Conservation (phyloP, 2,113 vertebrate genomes). For the Pelecanoides urinatrix region DNA sequence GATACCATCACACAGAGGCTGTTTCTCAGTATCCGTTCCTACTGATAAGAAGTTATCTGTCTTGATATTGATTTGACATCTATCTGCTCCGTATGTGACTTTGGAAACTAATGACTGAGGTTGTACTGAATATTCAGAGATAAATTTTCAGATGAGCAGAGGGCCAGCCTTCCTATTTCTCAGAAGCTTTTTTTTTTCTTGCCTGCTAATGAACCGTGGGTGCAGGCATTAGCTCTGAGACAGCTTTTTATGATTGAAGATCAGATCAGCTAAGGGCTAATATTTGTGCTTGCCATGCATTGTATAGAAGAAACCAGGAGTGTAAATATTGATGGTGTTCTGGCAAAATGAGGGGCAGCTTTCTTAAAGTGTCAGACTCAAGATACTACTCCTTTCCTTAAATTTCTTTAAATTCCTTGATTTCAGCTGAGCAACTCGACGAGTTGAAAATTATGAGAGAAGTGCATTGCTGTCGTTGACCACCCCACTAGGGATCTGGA, state of each 20-base stretch:
- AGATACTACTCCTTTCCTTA: not conserved
- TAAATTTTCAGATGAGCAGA: conserved; percentile 59
- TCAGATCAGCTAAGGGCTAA: conserved; percentile 34
- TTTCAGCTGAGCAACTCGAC: not conserved
- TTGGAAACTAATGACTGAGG: conserved; percentile 65
- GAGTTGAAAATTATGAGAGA: not conserved
- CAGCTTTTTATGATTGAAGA: conserved; percentile 36
- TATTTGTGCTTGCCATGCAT: conserved; percentile 31
- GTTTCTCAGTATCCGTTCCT: conserved; percentile 56
- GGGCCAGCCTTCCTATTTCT: conserved; percentile 52
- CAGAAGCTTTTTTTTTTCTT: not conserved
- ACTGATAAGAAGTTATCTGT: conserved; percentile 73
- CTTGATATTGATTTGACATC: conserved; percentile 72
- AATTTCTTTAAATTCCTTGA: not conserved
- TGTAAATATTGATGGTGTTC: not conserved
- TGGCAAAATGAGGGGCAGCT: not conserved
- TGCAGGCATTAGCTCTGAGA: conserved; percentile 46
- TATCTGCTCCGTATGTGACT: conserved; percentile 68
- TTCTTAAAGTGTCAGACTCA: not conserved
- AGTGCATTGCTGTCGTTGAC: not conserved
- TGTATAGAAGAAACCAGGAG: not conserved
- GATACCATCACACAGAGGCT: conserved; percentile 59
- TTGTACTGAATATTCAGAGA: conserved; percentile 64
- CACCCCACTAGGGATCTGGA: not conserved
- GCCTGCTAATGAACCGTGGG: conserved; percentile 56